Conservation (phyloP, 2,113 vertebrate species). For the Aegotheles bennettii region DNA sequence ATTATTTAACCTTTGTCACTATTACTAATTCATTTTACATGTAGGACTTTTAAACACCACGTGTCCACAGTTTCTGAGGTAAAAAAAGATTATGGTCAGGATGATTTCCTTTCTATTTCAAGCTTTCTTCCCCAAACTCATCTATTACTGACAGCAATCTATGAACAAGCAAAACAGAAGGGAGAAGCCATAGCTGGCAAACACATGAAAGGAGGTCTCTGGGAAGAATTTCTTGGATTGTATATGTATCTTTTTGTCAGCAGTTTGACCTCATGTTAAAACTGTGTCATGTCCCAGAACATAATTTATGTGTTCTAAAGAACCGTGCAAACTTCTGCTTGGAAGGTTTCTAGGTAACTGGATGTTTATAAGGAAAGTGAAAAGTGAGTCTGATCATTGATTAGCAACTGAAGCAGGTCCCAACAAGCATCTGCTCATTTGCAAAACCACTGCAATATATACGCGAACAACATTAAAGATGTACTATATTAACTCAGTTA, state of each 20-base stretch:
- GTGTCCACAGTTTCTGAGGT: background rate
- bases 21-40: conserved; percentile 52
- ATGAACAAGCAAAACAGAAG: conserved; percentile 6
- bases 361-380: background rate
- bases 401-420: background rate
- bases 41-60: background rate
- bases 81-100: background rate
- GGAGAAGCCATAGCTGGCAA: background rate
- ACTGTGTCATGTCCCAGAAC: background rate
- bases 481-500: background rate
- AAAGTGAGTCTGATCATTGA: background rate
- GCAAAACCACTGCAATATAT: background rate
- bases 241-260: background rate
- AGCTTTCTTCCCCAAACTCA: conserved; percentile 1
- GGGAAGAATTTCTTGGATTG: conserved; percentile 6
- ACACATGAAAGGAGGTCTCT: background rate
- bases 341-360: conserved; percentile 14
- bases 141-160: conserved; percentile 23
- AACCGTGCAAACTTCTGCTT: background rate
- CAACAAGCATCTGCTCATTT: conserved; percentile 5
- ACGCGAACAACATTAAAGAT: background rate
- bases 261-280: background rate
- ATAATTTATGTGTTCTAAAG: background rate
- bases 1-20: conserved; percentile 60
- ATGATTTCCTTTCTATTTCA: conserved; percentile 10